phyloP scores from a whole-genome alignment of 2,113 vertebrate species.

The Cygnus buccinator region DNA sequence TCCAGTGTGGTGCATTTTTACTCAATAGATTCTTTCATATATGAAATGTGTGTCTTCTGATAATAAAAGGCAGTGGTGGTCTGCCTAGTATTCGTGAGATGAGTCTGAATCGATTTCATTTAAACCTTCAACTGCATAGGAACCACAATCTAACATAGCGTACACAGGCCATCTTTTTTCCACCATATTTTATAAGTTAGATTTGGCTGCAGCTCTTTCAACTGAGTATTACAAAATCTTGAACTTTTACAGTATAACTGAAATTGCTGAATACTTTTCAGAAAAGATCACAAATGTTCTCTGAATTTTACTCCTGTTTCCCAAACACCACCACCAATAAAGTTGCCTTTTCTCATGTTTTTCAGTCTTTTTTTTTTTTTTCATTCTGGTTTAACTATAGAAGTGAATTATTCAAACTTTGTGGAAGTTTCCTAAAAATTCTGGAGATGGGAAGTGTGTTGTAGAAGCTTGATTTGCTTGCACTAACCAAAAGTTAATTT shows the following conservation, averaged over 20 bases:
- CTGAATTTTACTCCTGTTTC: neutral
- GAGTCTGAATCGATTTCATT: neutral
- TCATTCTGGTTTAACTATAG: neutral
- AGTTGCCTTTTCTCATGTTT: neutral
- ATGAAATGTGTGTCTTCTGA: neutral
- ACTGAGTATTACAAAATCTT: neutral
- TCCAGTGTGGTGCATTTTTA: neutral
- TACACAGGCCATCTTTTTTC: neutral
- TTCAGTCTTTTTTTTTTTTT: neutral
- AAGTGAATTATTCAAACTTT: neutral
- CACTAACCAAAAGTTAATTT: neutral
- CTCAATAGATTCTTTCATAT: neutral
- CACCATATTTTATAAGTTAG: neutral
- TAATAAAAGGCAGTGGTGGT: neutral
- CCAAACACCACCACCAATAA: neutral
- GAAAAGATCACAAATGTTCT: neutral
- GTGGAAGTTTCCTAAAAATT: neutral
- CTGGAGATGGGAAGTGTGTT: neutral
- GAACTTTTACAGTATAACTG: neutral
- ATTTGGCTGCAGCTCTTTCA: neutral
- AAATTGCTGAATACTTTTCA: neutral
- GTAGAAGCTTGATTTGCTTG: neutral
- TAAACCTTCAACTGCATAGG: neutral
- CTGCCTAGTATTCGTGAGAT: neutral
- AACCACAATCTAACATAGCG: neutral